A percentile compares a stretch with the other conserved stretches of the same genome.
phyloP scores from a whole-genome alignment of 1,140 invertebrate species.

The Drepana arcuata region DNA sequence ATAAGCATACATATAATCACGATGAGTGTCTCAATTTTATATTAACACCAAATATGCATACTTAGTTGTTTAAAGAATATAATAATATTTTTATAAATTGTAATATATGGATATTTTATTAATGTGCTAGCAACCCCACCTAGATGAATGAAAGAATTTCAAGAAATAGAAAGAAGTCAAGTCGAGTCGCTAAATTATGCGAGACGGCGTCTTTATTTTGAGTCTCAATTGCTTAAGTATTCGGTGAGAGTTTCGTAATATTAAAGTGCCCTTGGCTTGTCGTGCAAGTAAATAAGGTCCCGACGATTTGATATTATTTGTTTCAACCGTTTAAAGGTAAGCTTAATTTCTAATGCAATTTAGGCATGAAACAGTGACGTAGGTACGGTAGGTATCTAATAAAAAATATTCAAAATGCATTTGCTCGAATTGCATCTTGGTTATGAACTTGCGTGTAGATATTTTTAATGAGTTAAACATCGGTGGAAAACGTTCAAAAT shows the following conservation, averaged over 20 bases:
- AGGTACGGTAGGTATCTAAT: too few species aligned
- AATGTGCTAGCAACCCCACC: conserved; percentile 32
- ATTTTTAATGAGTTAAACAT: too few species aligned
- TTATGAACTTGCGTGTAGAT: too few species aligned
- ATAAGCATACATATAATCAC: too few species aligned
- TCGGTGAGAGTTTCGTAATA: conserved; percentile 41
- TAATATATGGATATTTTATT: conserved; percentile 5
- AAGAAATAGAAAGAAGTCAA: conserved; percentile 70
- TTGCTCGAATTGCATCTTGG: too few species aligned
- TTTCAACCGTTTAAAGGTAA: conserved; percentile 32
- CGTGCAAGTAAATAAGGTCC: background rate
- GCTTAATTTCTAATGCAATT: conserved; percentile 60
- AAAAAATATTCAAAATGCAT: conserved; percentile 47
- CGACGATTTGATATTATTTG: conserved; percentile 25
- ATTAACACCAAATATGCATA: too few species aligned
- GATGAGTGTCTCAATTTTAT: too few species aligned
- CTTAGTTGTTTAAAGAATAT: too few species aligned
- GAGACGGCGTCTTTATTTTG: conserved; percentile 68
- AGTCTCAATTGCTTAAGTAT: conserved; percentile 52
- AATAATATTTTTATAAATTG: background rate
- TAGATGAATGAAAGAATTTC: conserved; percentile 61
- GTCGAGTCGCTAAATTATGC: conserved; percentile 65
- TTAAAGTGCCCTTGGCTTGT: conserved; percentile 33
- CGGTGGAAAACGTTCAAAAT: too few species aligned
- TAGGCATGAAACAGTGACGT: too few species aligned